Base-by-base conservation (phyloP, 2,888 invertebrate species). In the Parnassius apollo region DNA sequence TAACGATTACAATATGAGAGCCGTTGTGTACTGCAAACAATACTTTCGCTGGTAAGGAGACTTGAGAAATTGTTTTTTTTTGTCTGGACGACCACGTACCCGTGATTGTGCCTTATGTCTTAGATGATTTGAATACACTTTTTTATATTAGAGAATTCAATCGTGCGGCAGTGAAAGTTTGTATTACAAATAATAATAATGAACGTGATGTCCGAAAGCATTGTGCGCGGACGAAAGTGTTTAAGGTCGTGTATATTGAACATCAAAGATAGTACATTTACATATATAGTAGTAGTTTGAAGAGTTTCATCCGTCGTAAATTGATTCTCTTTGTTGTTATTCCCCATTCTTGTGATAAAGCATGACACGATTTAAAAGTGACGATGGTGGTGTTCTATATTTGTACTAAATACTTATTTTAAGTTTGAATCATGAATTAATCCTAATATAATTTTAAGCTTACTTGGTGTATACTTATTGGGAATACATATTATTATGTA, bases 401-500 rank as follows among this genome's bases (percentile, higher is more conserved):
- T 22, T 22, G 22, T n/a, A n/a, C n/a, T n/a, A n/a, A 22, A 22
- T 22, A 22, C 2, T 22, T 22, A 22, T 22, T 22, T 22, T 22
- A 22, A 22, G 22, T 22, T 2, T 2, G 22, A 25, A 25, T 25
- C 25, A 25, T 35, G 1, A 35, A 35, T 1, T 35, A 35, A 1
- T 35, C 35, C 4, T 35, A 4, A 35, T 35, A 35, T 7, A 35
- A 35, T 2, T 25, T 25, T 25, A 25, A 35, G 35, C 7, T 35
- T 35, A 7, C 35, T 35, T 35, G 18, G 18, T 4, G 7, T 1
- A 7, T 35, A 7, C 4, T 35, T 1, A 35, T 35, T 35, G 35
- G 35, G 35, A 35, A 96, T 97, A 97, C 97, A 98, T 18, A 18
- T 18, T 18, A 18, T 18, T 18, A 18, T 18, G 18, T 18, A 18